Base-by-base conservation (phyloP, 2,888 invertebrate species). In the Digitonthophagus gazella region DNA sequence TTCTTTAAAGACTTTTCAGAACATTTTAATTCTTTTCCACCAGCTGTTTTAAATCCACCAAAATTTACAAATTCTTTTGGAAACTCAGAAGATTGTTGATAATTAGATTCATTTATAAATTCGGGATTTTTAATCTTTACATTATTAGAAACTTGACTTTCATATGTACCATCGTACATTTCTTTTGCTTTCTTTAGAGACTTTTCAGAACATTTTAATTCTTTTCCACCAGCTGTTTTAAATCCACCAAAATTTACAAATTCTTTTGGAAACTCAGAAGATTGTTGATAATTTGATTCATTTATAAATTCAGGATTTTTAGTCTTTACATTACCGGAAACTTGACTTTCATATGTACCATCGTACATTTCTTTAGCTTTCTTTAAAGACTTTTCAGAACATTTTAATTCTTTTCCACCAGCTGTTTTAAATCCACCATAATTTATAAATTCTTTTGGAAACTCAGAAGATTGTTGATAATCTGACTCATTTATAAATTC, bases 171-270 rank as follows among this genome's bases (percentile, higher is more conserved):
- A 65, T 76, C 72, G 66, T 82, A 81, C 3, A 82, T 70, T n/a
- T 76, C 74, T 70, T 73, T 80, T 44, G 79, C 81, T 73, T 77
- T 81, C 6, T 75, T 75, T 54, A 84, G 72, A 15, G 81, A 77
- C 69, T 81, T 76, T 75, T 82, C 77, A 2, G 83, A 82, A 70
- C 84, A 77, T 14, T 72, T 67, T 18, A 84, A 80, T 5, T 74
- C 69, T 75, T 82, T 84, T 58, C 84, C 83, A 72, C 77, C 79
- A 16, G 80, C 82, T 4, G 80, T 80, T 72, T 78, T 76, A 71
- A 73, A 72, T 19, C 69, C 71, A 56, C n/a, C 15, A n/a, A 16
- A n/a, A 58, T 6, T 28, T 61, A 28, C 11, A 3, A 4, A 20
- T 55, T 5, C 20, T 55, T 65, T 8, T 19, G 6, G 18, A 5